phyloP scores from a whole-genome alignment of 2,113 vertebrate genomes.

The Festucalex cinctus region DNA sequence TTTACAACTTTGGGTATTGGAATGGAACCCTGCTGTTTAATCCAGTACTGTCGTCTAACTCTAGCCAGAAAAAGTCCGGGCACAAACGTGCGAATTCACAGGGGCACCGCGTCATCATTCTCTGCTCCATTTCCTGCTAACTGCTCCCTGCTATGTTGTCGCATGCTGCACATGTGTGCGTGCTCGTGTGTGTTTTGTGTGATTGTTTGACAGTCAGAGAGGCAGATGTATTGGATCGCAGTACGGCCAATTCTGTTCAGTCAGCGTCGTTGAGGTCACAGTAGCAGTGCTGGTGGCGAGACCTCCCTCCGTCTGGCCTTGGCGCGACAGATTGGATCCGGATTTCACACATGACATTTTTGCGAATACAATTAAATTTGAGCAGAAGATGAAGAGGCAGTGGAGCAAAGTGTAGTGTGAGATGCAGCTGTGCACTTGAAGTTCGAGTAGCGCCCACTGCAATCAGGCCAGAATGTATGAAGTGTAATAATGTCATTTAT shows the following conservation, averaged over 20 bases:
- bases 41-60: no score
- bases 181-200: neutral
- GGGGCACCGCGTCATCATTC: constrained; percentile 27
- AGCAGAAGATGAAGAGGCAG: constrained; percentile 20
- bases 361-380: constrained; percentile 26
- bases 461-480: neutral
- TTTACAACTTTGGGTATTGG: no score
- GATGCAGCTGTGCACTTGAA: neutral
- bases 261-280: constrained; percentile 52
- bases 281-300: constrained; percentile 40
- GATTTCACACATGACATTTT: constrained; percentile 21
- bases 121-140: constrained; percentile 58
- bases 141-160: constrained; percentile 39
- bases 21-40: no score
- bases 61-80: no score
- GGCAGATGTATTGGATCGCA: constrained; percentile 37
- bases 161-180: constrained; percentile 38
- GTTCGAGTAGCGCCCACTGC: neutral
- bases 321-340: constrained; percentile 20
- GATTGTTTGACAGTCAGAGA: constrained; percentile 6
- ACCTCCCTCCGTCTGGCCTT: constrained; percentile 47
- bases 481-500: constrained; percentile 13
- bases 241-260: constrained; percentile 38
- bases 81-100: constrained; percentile 18
- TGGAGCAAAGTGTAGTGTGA: neutral